Conservation (phyloP, 2,888 invertebrate species). For the Desoria tigrina region DNA sequence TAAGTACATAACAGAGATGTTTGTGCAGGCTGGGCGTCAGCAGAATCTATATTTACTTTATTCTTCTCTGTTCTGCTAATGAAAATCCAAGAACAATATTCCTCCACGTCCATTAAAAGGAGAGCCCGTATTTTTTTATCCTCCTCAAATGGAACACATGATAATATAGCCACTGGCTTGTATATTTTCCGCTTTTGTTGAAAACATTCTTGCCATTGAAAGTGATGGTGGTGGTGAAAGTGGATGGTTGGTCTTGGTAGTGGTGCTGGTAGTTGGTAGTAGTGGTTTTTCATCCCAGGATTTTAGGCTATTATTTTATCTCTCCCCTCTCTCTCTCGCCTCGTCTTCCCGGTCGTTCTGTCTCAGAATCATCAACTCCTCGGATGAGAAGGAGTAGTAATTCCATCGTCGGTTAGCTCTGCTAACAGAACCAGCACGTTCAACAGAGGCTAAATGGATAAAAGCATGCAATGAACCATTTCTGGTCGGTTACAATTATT, state of each 20-base stretch:
- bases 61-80: constrained; percentile 26
- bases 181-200: constrained; percentile 3
- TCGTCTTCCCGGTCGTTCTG: background rate
- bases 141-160: constrained; percentile 23
- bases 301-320: constrained; percentile 16
- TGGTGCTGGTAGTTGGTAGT: no score
- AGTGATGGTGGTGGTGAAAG: no score
- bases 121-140: constrained; percentile 13
- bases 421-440: no score
- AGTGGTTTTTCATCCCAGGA: constrained; percentile 13
- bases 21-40: constrained; percentile 13
- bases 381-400: background rate
- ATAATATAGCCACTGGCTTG: constrained; percentile 24
- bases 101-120: constrained; percentile 27
- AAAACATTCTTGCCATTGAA: background rate
- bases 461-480: no score
- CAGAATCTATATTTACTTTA: constrained; percentile 18
- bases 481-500: no score
- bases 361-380: no score
- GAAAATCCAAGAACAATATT: constrained; percentile 37
- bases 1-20: background rate
- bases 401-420: background rate
- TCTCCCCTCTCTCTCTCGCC: background rate
- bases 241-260: no score
- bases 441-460: no score